These are phyloP conservation scores for Callionymus lyra DNA, from an alignment of 2,113 vertebrate genomes.

Conservation along the genomic window DNA sequence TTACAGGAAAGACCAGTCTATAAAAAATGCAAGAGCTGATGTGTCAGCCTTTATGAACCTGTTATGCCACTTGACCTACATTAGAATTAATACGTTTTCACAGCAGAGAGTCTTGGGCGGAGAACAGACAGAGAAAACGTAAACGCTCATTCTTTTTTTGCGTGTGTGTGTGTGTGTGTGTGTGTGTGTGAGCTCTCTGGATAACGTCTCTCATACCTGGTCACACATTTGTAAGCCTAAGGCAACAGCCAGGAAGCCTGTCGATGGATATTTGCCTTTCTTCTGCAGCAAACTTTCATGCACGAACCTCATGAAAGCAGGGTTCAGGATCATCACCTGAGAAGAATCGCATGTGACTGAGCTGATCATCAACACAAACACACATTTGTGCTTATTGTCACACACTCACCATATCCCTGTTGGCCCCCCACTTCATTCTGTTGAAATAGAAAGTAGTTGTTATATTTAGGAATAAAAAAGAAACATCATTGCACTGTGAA, in stretches of 20 bases:
- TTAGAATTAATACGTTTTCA: no score
- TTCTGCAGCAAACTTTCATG: conserved; percentile 15
- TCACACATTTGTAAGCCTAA: conserved; percentile 39
- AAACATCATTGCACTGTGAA: no score
- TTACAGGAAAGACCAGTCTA: no score
- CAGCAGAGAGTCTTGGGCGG: no score
- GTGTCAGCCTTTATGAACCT: no score
- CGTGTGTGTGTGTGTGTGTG: no score
- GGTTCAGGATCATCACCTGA: conserved; percentile 39
- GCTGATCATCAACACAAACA: not conserved
- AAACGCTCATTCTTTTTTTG: no score
- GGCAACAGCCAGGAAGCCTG: conserved; percentile 31
- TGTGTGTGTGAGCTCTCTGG: no score
- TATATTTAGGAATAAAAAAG: conserved; percentile 12
- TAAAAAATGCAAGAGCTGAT: no score
- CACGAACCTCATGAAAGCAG: conserved; percentile 37
- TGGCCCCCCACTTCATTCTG: conserved; percentile 11
- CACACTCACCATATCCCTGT: conserved; percentile 37
- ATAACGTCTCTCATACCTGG: conserved; percentile 23
- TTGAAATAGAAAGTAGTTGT: conserved; percentile 1
- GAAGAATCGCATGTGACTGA: not conserved
- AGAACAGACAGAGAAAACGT: no score
- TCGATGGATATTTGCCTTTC: conserved; percentile 18
- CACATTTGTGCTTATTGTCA: not conserved
- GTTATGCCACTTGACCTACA: no score